Evolutionary conservation across 2,888 invertebrate species (phyloP).

Genomic region (Troglohyphantes excavatus): DNA sequence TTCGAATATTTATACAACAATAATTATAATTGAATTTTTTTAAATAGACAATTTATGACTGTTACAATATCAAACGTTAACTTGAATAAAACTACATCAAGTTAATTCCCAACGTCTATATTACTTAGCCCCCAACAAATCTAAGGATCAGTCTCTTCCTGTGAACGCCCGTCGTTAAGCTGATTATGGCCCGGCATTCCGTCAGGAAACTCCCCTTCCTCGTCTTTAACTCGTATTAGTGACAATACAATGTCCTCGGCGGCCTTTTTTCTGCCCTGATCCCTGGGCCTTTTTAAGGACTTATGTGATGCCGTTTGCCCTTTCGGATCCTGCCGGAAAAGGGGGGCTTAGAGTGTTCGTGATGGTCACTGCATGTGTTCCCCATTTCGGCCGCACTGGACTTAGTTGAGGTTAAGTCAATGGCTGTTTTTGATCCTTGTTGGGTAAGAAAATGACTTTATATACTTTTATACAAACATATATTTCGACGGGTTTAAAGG

Average conservation of each 20-base stretch:
- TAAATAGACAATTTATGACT: too few relatives aligned
- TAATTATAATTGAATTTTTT: too few relatives aligned
- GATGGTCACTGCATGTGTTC: conserved; percentile 1
- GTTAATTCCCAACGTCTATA: conserved; percentile 34
- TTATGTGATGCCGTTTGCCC: conserved; percentile 47
- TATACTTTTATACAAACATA: too few relatives aligned
- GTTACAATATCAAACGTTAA: too few relatives aligned
- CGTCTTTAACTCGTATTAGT: conserved; percentile 59
- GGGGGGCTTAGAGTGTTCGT: conserved; percentile 33
- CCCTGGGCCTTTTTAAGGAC: conserved; percentile 38
- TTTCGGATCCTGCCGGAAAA: conserved; percentile 28
- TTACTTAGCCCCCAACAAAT: conserved; percentile 54
- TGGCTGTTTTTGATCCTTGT: conserved; percentile 12
- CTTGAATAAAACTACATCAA: background rate
- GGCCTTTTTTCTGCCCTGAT: background rate
- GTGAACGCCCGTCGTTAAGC: conserved; percentile 36
- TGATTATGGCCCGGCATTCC: conserved; percentile 45
- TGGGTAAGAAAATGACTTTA: conserved; percentile 2
- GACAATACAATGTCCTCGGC: conserved; percentile 38
- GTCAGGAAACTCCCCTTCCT: conserved; percentile 29
- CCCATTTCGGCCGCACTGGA: conserved; percentile 36
- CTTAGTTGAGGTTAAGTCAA: conserved; percentile 42
- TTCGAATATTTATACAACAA: too few relatives aligned
- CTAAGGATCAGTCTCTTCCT: conserved; percentile 42
- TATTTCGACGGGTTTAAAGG: too few relatives aligned